Evolutionary conservation across 2,888 invertebrate species (phyloP), one percentile per base, ranked within the genome.

Genomic region (Plebejus argus): DNA sequence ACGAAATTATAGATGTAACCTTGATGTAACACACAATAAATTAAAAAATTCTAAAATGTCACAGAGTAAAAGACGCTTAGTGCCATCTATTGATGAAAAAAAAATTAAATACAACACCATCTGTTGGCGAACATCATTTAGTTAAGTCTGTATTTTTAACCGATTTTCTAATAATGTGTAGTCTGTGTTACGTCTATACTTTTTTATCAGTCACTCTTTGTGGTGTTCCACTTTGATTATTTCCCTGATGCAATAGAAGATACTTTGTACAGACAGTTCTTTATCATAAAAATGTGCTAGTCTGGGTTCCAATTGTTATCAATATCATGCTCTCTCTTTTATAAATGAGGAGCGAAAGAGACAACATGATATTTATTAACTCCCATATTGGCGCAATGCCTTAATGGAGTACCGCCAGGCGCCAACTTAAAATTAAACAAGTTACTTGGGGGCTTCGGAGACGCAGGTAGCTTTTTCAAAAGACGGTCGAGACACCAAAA

Each of bases 401-500:
- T 45, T 3, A 28, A 28, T 28, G 15, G 15, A 15, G 15, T 28
- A 66, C 28, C 66, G 28, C 18, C 28, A 61, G 33, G 18, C 66
- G 28, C 18, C 28, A 61, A 28, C 71, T 39, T 71, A n/a, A 39
- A 39, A 10, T 39, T 35, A 39, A 86, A 85, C 82, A 81, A 78
- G 84, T 81, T 70, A 71, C 28, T 58, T 45, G 71, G 71, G 76
- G 76, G 74, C 28, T 72, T 83, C 84, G 84, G 84, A 66, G 85
- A 85, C 86, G 85, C 88, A 86, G 84, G 83, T 85, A 84, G 81
- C 80, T 81, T 81, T 81, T 76, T 79, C 81, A 81, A 84, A 86
- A 82, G 85, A 86, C 88, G 86, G 82, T 87, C 84, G 87, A 85
- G 84, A 91, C 90, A 90, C 90, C 91, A 91, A 90, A 86, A 82